Evolutionary conservation across 2,888 invertebrate genomes (phyloP).

Genomic region (Autographa gamma): DNA sequence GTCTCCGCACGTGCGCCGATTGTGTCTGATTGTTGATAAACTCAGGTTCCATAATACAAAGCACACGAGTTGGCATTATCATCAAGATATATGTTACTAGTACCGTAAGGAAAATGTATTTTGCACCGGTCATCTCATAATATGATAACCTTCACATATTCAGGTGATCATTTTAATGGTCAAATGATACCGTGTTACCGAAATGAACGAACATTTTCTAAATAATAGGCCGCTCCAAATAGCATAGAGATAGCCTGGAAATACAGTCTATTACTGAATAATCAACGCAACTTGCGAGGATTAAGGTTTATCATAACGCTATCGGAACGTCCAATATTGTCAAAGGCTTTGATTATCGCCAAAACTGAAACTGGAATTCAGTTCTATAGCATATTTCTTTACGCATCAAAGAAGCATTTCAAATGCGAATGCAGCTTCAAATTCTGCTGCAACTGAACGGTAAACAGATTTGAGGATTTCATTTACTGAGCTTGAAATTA

Average conservation of each 20-base stretch:
- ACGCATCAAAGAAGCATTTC: constrained; percentile 16
- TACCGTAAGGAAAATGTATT: neutral
- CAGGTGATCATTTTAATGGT: too few species aligned
- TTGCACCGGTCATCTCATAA: neutral
- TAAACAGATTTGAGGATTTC: neutral
- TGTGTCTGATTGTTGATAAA: constrained; percentile 14
- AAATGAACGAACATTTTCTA: too few species aligned
- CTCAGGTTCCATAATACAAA: neutral
- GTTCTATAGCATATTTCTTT: neutral
- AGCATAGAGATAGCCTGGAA: constrained; percentile 7
- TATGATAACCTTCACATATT: too few species aligned
- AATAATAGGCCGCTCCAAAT: neutral
- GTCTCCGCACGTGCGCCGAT: constrained; percentile 21
- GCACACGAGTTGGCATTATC: neutral
- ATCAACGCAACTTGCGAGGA: constrained; percentile 19
- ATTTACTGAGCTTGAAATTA: neutral
- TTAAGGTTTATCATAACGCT: constrained; percentile 24
- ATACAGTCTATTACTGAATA: constrained; percentile 24
- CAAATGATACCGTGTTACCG: too few species aligned
- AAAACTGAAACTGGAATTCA: constrained; percentile 9
- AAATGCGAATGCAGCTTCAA: neutral
- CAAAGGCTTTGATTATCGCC: constrained; percentile 24
- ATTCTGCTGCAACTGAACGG: neutral
- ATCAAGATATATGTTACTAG: neutral
- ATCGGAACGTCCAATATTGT: constrained; percentile 30